Evolutionary conservation across 1,140 invertebrate genomes (phyloP), one percentile per base, ranked within the genome.

Genomic region (Pachypeltis micranthus): DNA sequence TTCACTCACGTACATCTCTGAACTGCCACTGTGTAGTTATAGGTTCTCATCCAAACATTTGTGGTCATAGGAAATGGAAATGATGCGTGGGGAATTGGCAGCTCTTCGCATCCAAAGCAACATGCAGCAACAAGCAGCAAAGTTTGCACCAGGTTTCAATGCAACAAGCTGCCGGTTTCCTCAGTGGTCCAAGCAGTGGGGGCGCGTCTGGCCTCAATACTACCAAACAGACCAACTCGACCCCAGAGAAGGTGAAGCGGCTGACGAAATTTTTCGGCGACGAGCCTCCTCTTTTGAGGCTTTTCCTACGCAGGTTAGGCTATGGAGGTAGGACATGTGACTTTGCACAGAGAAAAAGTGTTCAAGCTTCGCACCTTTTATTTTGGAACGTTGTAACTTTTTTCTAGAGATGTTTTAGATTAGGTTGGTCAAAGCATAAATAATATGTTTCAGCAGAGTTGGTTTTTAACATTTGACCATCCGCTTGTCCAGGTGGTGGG

Each of bases 241-340:
- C 93, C 76, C 91, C 91, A 0, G 86, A 83, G 59, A 78, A 87
- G 63, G 87, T 91, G 0, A 88, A 88, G 71, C 86, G 89, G 66
- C 78, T 91, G 44, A 90, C 83, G 31, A 93, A 93, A 76, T 94
- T 95, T 81, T 96, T 95, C 77, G 91, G 91, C 12, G 88, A 92
- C 73, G 92, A 96, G 72, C 91, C 91, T 27, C 91, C 91, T 12
- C 80, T 94, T 39, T 82, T 96, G 72, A 81, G 90, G 73, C 79
- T 94, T 24, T 95, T 94, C 76, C 80, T 96, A 44, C 87, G 91
- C 75, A 91, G 91, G 79, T 80, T 96, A 63, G 91, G 91, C 67
- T 96, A 94, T 78, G n/a, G 91, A 94, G 84, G 91, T 93, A 77
- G 77, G 67, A 10, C 14, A n/a, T n/a, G n/a, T n/a, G n/a, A n/a